Percentiles rank a stretch among this genome's conserved stretches.
These are phyloP conservation scores for Eudemis profundana DNA, from an alignment of 2,888 invertebrate genomes.

Conservation along the genomic window DNA sequence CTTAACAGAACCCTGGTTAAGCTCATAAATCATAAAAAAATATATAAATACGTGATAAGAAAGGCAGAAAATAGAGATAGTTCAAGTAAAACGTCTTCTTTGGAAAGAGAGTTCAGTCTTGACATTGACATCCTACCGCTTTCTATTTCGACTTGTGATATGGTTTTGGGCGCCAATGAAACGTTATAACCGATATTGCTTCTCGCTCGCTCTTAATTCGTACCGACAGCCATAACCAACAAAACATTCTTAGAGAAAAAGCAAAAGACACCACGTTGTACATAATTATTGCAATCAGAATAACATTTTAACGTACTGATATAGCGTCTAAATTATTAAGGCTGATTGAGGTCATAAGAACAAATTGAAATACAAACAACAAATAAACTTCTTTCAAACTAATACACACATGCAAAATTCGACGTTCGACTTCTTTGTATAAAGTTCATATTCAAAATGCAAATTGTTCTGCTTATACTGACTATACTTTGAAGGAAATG, in stretches of 20 bases:
- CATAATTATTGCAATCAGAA: background rate
- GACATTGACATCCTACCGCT: too few species aligned
- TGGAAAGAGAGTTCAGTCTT: too few species aligned
- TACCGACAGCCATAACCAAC: constrained; percentile 22
- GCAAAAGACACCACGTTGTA: constrained; percentile 40
- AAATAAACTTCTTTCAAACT: background rate
- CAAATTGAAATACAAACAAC: background rate
- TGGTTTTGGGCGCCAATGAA: too few species aligned
- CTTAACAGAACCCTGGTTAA: too few species aligned
- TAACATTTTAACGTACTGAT: background rate
- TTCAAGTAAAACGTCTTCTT: too few species aligned
- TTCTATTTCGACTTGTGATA: background rate
- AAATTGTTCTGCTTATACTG: too few species aligned
- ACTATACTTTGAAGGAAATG: too few species aligned
- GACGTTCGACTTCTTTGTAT: background rate
- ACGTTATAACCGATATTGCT: too few species aligned
- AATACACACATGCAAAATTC: background rate
- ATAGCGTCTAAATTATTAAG: background rate
- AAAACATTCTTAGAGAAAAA: constrained; percentile 31
- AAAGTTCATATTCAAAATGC: too few species aligned
- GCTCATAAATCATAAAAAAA: too few species aligned
- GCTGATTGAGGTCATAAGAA: background rate
- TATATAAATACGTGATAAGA: too few species aligned
- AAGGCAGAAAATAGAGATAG: too few species aligned
- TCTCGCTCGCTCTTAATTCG: constrained; percentile 12